Evolutionary conservation across 1,140 invertebrate genomes (phyloP), one percentile per base, ranked within the genome.

Genomic region (Drosophila auraria): DNA sequence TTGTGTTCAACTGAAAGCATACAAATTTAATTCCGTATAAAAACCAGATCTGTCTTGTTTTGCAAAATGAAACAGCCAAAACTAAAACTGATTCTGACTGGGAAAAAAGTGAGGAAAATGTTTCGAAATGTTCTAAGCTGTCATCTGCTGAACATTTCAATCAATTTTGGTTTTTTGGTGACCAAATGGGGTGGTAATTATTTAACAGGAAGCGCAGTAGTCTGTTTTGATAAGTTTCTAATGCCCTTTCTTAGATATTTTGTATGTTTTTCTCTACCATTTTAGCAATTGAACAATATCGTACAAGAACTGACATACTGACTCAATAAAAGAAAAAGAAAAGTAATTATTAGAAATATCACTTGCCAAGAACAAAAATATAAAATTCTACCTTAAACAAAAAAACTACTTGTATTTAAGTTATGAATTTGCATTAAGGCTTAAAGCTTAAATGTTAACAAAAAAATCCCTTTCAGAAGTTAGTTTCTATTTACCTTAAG

Each of bases 101-200:
- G 30, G n/a, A 30, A 68, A 71, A 69, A 57, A 15, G 33, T 38
- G 23, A 12, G 36, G 9, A 12, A 66, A 45, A 49, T 57, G 23
- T 44, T 58, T 8, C 12, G 11, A 59, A 51, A 40, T 66, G 42
- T 17, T 40, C 49, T 45, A 36, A 11, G 17, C 25, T 33, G 20
- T 59, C 20, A 23, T 50, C 38, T 36, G 27, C 23, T 54, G 23
- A 20, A 53, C 17, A 77, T 63, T 79, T 57, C 12, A 50, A 20
- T 11, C 63, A 75, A 75, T 76, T 50, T 36, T 11, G 2, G 12
- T 42, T 36, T 45, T 53, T 17, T 47, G 50, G 47, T 33, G 27
- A 9, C 12, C 15, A 33, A 80, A 47, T 64, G 33, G 30, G 25
- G 7, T 7, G 23, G 38, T 53, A 49, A 47, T 51, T 61, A 45